Percentiles rank a stretch among this genome's conserved stretches.
phyloP scores from a whole-genome alignment of 2,888 invertebrate species.

The Caradrina clavipalpis region DNA sequence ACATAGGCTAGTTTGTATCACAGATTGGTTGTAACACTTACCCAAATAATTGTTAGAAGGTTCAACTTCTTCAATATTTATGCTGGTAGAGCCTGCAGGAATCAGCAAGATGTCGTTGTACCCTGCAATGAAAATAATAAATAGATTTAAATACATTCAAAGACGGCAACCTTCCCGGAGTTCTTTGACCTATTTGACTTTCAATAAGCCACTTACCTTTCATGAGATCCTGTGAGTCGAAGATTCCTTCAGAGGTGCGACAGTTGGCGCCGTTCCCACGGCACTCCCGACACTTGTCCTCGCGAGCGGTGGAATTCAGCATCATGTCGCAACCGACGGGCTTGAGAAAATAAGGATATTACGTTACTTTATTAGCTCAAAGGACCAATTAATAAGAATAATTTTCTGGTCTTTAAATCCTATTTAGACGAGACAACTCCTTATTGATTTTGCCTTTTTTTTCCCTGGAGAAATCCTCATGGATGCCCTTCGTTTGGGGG shows the following conservation, averaged over 20 bases:
- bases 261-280: constrained; percentile 98
- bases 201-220: constrained; percentile 90
- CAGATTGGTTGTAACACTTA: constrained; percentile 76
- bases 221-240: constrained; percentile 94
- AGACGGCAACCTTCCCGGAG: too few species aligned
- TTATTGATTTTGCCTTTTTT: too few species aligned
- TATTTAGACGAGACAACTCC: background rate
- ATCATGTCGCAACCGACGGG: constrained; percentile 98
- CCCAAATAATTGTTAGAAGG: constrained; percentile 98
- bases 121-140: constrained; percentile 89
- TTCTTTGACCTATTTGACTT: too few species aligned
- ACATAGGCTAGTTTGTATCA: background rate
- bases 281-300: constrained; percentile 97
- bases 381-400: background rate
- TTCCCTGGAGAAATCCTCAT: too few species aligned
- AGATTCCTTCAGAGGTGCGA: constrained; percentile 93
- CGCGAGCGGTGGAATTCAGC: constrained; percentile 96
- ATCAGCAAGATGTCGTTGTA: constrained; percentile 98
- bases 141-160: background rate
- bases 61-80: constrained; percentile 94
- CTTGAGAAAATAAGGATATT: constrained; percentile 80
- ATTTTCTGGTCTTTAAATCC: background rate
- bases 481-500: too few species aligned
- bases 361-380: background rate
- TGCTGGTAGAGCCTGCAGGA: constrained; percentile 98